Evolutionary conservation across 2,888 invertebrate species (phyloP).

Genomic region (Acanthosepion lycidas): DNA sequence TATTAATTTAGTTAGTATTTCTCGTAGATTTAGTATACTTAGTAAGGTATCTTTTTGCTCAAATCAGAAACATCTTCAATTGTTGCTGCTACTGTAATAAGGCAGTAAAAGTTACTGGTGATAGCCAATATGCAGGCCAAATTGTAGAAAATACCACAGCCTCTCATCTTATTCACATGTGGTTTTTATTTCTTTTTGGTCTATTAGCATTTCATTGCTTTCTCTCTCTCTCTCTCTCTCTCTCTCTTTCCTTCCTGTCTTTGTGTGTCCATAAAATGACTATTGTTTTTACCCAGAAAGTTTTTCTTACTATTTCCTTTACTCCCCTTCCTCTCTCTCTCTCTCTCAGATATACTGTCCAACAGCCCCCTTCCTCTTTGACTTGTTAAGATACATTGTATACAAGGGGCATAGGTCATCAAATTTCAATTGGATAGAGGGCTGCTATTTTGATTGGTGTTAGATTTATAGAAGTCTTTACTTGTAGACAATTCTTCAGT

Average conservation of each 20-base stretch:
- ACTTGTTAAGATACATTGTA: neutral
- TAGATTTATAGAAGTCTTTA: neutral
- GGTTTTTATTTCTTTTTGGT: slow-evolving; percentile 35
- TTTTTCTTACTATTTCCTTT: neutral
- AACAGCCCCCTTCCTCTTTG: neutral
- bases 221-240: slow-evolving; percentile 8
- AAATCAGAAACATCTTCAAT: too few relatives aligned
- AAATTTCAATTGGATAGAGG: slow-evolving; percentile 24
- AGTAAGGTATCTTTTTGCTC: too few relatives aligned
- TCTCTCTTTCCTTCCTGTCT: slow-evolving; percentile 39
- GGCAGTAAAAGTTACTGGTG: neutral
- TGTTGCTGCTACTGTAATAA: too few relatives aligned
- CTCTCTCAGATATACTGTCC: neutral
- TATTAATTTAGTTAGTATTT: too few relatives aligned
- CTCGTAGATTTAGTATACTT: too few relatives aligned
- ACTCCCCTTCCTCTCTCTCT: slow-evolving; percentile 8
- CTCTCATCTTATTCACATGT: slow-evolving; percentile 38
- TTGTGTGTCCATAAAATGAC: slow-evolving; percentile 41
- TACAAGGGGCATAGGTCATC: slow-evolving; percentile 18
- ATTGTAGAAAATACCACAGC: neutral
- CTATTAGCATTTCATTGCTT: slow-evolving; percentile 5
- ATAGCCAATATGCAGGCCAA: neutral
- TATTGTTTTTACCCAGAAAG: slow-evolving; percentile 37
- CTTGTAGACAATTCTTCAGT: neutral
- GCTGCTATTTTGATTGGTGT: neutral